Evolutionary conservation across 2,113 vertebrate species (phyloP).

Genomic region (Neomonachus schauinslandi): DNA sequence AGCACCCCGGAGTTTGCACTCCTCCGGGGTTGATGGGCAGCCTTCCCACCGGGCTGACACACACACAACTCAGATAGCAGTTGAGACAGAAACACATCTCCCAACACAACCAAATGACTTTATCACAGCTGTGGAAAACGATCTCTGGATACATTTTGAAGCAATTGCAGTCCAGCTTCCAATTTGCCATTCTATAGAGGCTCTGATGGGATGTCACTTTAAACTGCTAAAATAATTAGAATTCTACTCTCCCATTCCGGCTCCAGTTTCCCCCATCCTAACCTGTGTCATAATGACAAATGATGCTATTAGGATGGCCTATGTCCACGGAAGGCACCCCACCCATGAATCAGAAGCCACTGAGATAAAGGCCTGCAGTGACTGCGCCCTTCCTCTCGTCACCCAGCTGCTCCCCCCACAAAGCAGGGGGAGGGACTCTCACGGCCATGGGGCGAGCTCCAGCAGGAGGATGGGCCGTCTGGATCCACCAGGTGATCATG

Average conservation of each 20-base stretch:
- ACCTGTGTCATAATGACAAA: conserved; percentile 81
- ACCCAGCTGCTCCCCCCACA: not conserved
- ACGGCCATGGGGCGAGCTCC: not conserved
- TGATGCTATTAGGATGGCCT: conserved; percentile 68
- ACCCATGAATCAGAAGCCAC: conserved; percentile 65
- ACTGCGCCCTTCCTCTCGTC: not conserved
- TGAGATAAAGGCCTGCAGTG: conserved; percentile 62
- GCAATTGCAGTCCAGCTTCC: conserved; percentile 76
- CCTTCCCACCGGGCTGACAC: not conserved
- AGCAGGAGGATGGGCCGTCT: not conserved
- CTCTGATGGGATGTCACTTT: conserved; percentile 80
- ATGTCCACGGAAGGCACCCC: conserved; percentile 70
- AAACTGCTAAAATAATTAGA: conserved; percentile 82
- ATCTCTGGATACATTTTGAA: conserved; percentile 78
- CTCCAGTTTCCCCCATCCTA: conserved; percentile 51
- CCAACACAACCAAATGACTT: conserved; percentile 69
- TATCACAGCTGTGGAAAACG: conserved; percentile 77
- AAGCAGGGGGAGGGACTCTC: not conserved
- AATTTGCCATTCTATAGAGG: conserved; percentile 75
- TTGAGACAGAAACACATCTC: conserved; percentile 73
- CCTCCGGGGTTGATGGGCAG: not conserved
- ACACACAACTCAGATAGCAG: not conserved
- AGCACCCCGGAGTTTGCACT: not conserved
- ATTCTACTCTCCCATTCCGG: conserved; percentile 71
- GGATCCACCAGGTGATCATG: not conserved